These are phyloP conservation scores for Agriopis marginaria DNA, from an alignment of 2,888 invertebrate genomes.

Conservation along the genomic window DNA sequence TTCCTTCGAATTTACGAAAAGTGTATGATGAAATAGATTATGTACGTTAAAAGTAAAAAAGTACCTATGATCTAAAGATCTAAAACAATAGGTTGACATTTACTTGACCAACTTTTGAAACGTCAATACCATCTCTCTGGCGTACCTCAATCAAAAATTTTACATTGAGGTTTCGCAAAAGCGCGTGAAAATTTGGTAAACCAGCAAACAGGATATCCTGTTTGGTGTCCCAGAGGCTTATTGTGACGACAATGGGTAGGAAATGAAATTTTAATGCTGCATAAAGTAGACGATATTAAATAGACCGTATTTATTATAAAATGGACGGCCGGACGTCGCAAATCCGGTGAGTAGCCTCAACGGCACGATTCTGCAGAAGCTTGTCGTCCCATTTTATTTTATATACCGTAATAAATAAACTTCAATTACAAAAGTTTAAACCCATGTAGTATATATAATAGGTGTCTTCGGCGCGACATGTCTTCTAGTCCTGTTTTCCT, in stretches of 20 bases:
- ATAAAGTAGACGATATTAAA: slow-evolving; percentile 27
- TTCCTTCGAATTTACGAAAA: no score
- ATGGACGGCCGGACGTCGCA: slow-evolving; percentile 38
- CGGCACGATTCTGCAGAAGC: slow-evolving; percentile 59
- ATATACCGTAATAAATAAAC: no score
- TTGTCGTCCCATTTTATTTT: slow-evolving; percentile 3
- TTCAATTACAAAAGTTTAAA: no score
- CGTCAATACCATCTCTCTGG: neutral
- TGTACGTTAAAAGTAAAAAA: no score
- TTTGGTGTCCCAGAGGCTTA: slow-evolving; percentile 15
- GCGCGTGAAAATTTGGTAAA: slow-evolving; percentile 8
- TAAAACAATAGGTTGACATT: neutral
- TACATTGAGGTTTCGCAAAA: slow-evolving; percentile 1
- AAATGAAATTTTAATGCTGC: slow-evolving; percentile 30
- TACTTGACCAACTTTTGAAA: neutral
- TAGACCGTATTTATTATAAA: slow-evolving; percentile 11
- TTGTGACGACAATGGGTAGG: slow-evolving; percentile 17
- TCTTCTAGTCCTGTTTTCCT: no score
- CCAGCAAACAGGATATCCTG: slow-evolving; percentile 15
- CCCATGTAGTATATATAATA: no score
- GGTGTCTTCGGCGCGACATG: no score
- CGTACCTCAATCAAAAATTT: neutral
- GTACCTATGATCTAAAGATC: no score
- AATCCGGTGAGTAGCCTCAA: slow-evolving; percentile 58
- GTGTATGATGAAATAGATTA: no score